Evolutionary conservation across 2,797 vertebrate species (phyloP), one percentile per base, ranked within the genome.

Genomic region (Sylvia borin): DNA sequence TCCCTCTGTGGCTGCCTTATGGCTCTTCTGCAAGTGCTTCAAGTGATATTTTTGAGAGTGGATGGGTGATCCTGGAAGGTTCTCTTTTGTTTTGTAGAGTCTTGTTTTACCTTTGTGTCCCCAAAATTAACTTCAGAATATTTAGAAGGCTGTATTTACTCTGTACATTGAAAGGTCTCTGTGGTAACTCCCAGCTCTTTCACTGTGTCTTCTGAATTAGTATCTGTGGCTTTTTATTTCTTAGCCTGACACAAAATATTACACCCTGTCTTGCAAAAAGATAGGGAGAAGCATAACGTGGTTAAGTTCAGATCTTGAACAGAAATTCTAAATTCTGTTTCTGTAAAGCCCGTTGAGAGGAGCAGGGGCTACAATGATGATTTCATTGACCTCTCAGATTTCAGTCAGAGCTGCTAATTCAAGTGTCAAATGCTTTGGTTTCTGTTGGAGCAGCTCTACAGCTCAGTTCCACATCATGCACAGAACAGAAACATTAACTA

Each of bases 91-190:
- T 50, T 50, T 19, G 2, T 5, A 32, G 22, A 61, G 40, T 25
- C 9, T 47, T 50, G 2, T 8, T 53, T 62, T 24, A 13, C 3
- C 8, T 64, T 61, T 51, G 9, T 27, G 53, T 42, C 36, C 26
- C 54, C 54, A 40, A 17, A 50, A 67, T 22, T 9, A 26, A 31
- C 31, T 68, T 31, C 20, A 26, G 20, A 29, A 13, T 24, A 42
- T 62, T 50, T 42, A 40, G 54, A 36, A 24, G 36, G 16, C 10
- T 31, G 18, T 71, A 2, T 16, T 48, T 0, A 9, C 13, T 47
- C 7, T 19, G 1, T 17, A 2, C 0, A 0, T 42, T 34, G 40
- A 11, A 31, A 80, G 17, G 17, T 31, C 31, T 68, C 38, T 29
- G 64, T 79, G 58, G 34, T 36, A 17, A 50, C 20, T 76, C 22